Evolutionary conservation across 2,113 vertebrate species (phyloP).

Genomic region (Neolamprologus caudopunctatus): DNA sequence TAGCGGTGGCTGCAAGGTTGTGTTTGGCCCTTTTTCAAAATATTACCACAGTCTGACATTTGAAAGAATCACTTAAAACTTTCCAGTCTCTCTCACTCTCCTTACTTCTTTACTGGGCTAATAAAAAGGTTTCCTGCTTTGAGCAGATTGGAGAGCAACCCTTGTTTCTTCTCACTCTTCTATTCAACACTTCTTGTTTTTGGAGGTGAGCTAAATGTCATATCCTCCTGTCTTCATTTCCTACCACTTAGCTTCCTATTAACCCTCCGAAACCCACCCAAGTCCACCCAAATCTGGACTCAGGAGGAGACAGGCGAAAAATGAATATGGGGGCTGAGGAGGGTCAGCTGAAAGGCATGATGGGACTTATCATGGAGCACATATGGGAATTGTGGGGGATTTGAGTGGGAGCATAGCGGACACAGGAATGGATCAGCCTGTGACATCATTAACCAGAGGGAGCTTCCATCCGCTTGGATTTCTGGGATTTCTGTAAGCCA

Average conservation of each 20-base stretch:
- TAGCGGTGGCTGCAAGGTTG: not conserved
- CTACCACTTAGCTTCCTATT: conserved; percentile 51
- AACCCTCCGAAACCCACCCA: conserved; percentile 47
- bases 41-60: not conserved
- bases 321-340: conserved; percentile 37
- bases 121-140: conserved; percentile 51
- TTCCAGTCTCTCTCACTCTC: not conserved
- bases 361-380: conserved; percentile 68
- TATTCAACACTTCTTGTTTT: conserved; percentile 24
- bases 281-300: conserved; percentile 40
- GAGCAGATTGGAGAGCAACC: not conserved
- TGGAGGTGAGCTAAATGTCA: conserved; percentile 14
- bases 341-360: conserved; percentile 67
- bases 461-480: conserved; percentile 60
- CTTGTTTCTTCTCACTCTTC: not conserved
- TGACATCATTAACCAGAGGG: conserved; percentile 72
- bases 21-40: not conserved
- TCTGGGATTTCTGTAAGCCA: conserved; percentile 67
- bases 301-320: conserved; percentile 19
- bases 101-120: not conserved
- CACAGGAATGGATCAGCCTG: conserved; percentile 64
- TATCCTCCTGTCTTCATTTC: conserved; percentile 6
- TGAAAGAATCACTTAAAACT: not conserved
- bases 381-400: conserved; percentile 59
- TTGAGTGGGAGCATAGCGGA: conserved; percentile 57